Conservation (phyloP, 1,140 invertebrate genomes). For the Euwallacea similis region DNA sequence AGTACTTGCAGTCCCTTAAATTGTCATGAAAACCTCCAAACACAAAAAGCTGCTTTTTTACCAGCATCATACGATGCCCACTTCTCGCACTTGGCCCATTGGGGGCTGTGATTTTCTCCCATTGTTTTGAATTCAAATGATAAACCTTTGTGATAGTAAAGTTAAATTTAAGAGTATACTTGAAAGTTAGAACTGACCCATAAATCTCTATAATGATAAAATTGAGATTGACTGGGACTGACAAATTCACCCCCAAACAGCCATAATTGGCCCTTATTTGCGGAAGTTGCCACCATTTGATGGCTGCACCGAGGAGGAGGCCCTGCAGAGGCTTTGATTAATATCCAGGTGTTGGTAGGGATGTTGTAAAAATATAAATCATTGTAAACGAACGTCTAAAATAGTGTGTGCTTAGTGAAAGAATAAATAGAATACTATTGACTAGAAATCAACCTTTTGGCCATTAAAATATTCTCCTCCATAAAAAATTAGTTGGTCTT, state of each 20-base stretch:
- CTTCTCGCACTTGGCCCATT: slow-evolving; percentile 82
- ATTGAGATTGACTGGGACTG: slow-evolving; percentile 86
- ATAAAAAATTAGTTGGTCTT: slow-evolving; percentile 88
- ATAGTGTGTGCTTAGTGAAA: slow-evolving; percentile 34
- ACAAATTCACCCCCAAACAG: slow-evolving; percentile 94
- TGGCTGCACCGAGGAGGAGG: slow-evolving; percentile 87
- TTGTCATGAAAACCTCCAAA: slow-evolving; percentile 95
- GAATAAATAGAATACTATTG: neutral
- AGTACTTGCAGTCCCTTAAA: slow-evolving; percentile 84
- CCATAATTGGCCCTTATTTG: slow-evolving; percentile 76
- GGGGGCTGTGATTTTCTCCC: slow-evolving; percentile 77
- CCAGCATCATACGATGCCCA: slow-evolving; percentile 83
- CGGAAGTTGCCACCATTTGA: slow-evolving; percentile 74
- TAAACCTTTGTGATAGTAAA: slow-evolving; percentile 15
- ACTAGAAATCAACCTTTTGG: slow-evolving; percentile 65
- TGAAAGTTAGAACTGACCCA: slow-evolving; percentile 66
- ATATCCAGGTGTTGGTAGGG: slow-evolving; percentile 76
- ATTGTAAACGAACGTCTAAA: slow-evolving; percentile 80
- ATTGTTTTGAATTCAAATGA: slow-evolving; percentile 71
- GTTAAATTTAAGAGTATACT: no score
- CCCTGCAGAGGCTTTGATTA: slow-evolving; percentile 74
- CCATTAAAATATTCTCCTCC: slow-evolving; percentile 94
- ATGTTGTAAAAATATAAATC: slow-evolving; percentile 85
- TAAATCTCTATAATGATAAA: slow-evolving; percentile 91
- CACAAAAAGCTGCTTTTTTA: slow-evolving; percentile 78